phyloP scores from a whole-genome alignment of 2,113 vertebrate species.

The Sturnus vulgaris region DNA sequence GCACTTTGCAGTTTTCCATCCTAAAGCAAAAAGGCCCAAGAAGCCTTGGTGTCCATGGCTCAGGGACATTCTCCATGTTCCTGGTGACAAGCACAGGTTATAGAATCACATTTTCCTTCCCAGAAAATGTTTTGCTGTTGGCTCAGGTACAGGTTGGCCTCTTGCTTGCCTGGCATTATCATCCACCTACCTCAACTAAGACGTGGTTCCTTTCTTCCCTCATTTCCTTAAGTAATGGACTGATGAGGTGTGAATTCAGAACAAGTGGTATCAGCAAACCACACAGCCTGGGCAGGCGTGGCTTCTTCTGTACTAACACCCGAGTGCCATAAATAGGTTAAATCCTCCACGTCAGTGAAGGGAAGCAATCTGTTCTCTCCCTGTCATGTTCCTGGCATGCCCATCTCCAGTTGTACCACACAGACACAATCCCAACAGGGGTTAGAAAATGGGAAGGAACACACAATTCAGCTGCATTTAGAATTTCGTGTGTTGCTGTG shows the following conservation, averaged over 20 bases:
- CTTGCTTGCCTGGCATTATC: background rate
- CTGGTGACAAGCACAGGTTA: background rate
- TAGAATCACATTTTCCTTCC: accelerated
- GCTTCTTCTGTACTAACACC: background rate
- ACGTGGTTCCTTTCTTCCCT: background rate
- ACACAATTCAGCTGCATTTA: too few species aligned
- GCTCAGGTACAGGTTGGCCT: accelerated
- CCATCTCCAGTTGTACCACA: background rate
- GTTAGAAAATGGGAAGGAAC: background rate
- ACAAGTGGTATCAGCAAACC: background rate
- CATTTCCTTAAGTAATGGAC: background rate
- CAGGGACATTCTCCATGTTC: background rate
- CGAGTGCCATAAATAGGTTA: background rate
- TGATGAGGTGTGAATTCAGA: background rate
- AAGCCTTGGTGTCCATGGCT: too few species aligned
- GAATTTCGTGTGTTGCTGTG: accelerated
- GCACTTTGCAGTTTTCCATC: background rate
- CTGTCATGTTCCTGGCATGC: background rate
- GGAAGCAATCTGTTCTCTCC: conserved; percentile 13
- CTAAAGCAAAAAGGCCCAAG: background rate
- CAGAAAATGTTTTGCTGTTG: background rate
- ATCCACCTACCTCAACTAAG: background rate
- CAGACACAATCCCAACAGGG: background rate
- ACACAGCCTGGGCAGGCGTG: background rate
- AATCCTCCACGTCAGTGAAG: background rate